Base-by-base conservation (phyloP, 2,113 vertebrate genomes). In the Passerina amoena region DNA sequence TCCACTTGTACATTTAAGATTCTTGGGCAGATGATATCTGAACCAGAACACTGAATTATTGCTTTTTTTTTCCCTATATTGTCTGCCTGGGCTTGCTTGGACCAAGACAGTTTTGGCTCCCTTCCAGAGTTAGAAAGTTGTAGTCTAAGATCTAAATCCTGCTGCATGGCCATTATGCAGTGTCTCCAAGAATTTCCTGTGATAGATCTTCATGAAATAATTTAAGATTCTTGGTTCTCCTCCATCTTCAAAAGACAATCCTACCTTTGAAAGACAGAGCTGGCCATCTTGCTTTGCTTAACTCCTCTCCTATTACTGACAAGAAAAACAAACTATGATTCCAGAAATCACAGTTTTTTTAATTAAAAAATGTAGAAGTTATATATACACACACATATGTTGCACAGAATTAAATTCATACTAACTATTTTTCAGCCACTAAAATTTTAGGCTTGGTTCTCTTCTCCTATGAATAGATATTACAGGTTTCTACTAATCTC, bases 301-400 rank as follows among this genome's bases (percentile, higher is more conserved):
- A 72, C 7, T 88, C 17, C 11, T 72, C 31, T 53, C 48, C 12
- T 60, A 21, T 69, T 44, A n/a, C 30, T 60, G 53, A 80, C 24
- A 75, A 37, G 45, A 77, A 56, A 80, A 92, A 61, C 8, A 3
- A 88, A 65, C 27, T 57, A 31, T 44, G 10, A 71, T 30, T 78
- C 12, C 56, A 76, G 56, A 94, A 81, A 66, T 70, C 28, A 84
- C 35, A 56, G 7, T 42, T 53, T 48, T 51, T 31, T 57, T 24
- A 12, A 60, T 18, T 31, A 35, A 1, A 66, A 71, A 90, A 70
- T 6, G 53, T 9, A 38, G 9, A 38, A 18, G 23, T 72, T 63
- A n/a, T n/a, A 77, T 8, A n/a, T 2, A 12, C 4, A 51, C 1
- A 61, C 2, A 69, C 2, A 48, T 5, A 65, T 0, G 2, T 31